Base-by-base conservation (phyloP, 2,113 vertebrate genomes). In the Caranx ignobilis region DNA sequence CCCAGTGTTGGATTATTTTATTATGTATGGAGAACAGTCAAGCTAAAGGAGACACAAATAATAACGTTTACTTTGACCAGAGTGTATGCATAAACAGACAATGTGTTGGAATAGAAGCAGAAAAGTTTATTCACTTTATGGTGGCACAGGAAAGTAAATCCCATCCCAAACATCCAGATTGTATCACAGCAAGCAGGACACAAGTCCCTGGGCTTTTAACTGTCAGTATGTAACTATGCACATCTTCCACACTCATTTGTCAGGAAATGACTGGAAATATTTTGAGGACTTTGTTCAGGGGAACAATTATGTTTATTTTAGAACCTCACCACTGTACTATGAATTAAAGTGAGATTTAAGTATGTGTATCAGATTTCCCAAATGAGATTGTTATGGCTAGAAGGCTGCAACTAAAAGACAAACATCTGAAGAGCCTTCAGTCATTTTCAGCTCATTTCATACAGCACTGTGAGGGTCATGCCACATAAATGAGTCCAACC, bases 121-220 rank as follows among this genome's bases (percentile, higher is more conserved):
- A 83, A 78, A 12, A 32, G 81, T 92, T 92, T 91, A 92, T 92
- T 92, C 47, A 91, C 45, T 75, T 84, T 75, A 75, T 81, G 77
- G 75, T 75, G 81, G 81, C 84, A 89, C 83, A 85, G 85, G 79
- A 92, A 90, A 83, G 61, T 87, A 82, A 82, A 83, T 18, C 50
- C 77, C 79, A 67, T 61, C 52, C 71, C 52, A 47, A 65, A 83
- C 75, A 16, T 71, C 71, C 62, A 82, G 32, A 16, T 45, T 67
- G 55, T 77, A 71, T 77, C 81, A 91, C 81, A 92, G 77, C 85
- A 89, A 88, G 83, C 35, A 64, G 75, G 71, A 86, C 35, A 75
- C 34, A 18, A 37, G 31, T 67, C 59, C 54, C 75, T 39, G n/a
- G 59, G 62, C 57, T 59, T 57, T 65, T 8, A 45, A 32, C 59